Conservation (phyloP, 2,797 vertebrate species). For the Caiman crocodilus region DNA sequence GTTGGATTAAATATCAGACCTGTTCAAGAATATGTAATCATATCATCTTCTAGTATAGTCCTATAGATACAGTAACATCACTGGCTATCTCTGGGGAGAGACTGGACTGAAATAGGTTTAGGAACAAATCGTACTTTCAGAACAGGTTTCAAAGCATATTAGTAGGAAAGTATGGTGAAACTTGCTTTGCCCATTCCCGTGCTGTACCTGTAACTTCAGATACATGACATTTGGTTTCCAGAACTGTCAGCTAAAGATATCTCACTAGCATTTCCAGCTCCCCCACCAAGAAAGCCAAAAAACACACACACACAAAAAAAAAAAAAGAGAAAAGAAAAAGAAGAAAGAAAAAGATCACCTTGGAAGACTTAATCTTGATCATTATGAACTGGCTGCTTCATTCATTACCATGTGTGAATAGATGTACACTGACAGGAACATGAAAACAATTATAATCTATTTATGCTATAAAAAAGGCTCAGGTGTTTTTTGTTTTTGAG, state of each 20-base stretch:
- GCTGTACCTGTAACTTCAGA: neutral
- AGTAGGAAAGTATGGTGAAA: neutral
- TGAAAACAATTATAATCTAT: neutral
- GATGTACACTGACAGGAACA: neutral
- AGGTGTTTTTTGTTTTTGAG: neutral
- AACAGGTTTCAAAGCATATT: neutral
- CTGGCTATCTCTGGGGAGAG: neutral
- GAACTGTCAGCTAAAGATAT: neutral
- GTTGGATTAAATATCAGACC: neutral
- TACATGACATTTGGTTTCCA: neutral
- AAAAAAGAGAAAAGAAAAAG: neutral
- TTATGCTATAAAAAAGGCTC: neutral
- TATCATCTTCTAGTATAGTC: neutral
- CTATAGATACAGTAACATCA: neutral
- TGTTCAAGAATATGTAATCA: neutral
- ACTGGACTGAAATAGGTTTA: neutral
- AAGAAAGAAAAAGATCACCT: neutral
- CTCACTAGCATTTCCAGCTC: neutral
- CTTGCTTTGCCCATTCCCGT: neutral
- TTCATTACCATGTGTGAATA: neutral
- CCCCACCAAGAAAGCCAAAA: too few species aligned
- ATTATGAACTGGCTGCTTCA: neutral
- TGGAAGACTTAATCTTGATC: neutral
- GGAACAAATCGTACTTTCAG: neutral
- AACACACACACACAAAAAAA: too few species aligned